Percentiles rank a stretch among this genome's conserved stretches.
Evolutionary conservation across 2,797 vertebrate genomes (phyloP).

Genomic region (Cyprinella venusta): DNA sequence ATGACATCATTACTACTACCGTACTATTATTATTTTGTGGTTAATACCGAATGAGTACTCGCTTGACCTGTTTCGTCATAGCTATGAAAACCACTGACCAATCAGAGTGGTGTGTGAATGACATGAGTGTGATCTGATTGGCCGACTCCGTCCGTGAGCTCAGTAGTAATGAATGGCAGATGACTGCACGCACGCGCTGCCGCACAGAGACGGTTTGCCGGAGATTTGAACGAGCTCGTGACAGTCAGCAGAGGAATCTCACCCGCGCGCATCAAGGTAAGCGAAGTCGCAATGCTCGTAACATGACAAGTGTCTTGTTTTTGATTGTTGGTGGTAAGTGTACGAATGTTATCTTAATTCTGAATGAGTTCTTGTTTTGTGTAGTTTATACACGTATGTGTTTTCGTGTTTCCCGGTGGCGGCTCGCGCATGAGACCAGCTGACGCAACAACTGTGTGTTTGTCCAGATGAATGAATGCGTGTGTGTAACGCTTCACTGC

Average conservation of each 20-base stretch:
- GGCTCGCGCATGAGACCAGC: background rate
- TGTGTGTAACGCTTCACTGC: background rate
- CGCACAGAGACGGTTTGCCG: background rate
- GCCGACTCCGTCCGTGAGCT: background rate
- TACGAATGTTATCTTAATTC: too few species aligned
- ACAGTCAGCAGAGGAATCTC: background rate
- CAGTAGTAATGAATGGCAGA: background rate
- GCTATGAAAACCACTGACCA: constrained; percentile 1
- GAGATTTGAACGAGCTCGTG: background rate
- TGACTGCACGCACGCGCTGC: background rate
- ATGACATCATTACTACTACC: too few species aligned
- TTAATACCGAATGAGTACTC: background rate
- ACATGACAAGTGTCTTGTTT: background rate
- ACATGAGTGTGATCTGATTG: constrained; percentile 6
- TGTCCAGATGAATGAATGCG: background rate
- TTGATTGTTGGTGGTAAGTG: background rate
- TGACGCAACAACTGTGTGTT: constrained; percentile 34
- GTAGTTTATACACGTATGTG: too few species aligned
- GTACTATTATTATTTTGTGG: background rate
- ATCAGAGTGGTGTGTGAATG: constrained; percentile 1
- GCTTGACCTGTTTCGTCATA: background rate
- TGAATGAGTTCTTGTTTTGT: too few species aligned
- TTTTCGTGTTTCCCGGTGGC: background rate
- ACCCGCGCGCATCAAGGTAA: background rate
- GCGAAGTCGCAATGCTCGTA: background rate